Conservation (phyloP, 1,140 invertebrate species). For the Solenopsis fugax region DNA sequence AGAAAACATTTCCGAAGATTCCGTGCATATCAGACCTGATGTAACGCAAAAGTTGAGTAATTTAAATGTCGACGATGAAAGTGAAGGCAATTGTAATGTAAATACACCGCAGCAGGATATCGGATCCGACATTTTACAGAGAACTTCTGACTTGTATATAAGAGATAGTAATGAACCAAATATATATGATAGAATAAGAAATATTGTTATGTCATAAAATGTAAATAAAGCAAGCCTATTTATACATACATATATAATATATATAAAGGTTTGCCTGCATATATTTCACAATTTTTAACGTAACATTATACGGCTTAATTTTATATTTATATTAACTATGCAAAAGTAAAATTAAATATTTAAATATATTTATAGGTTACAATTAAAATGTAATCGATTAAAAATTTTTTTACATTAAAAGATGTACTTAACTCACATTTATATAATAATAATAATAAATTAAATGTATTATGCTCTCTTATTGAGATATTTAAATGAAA, state of each 20-base stretch:
- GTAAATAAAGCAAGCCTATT: conserved; percentile 47
- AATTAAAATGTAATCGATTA: not conserved
- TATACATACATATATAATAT: conserved; percentile 43
- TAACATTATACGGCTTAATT: not conserved
- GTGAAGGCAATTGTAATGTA: conserved; percentile 8
- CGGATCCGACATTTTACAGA: not conserved
- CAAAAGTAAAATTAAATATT: not conserved
- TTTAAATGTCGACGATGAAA: conserved; percentile 50
- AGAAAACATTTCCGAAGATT: conserved; percentile 58
- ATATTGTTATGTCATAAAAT: conserved; percentile 29
- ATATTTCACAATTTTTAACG: not conserved
- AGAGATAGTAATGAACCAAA: not conserved
- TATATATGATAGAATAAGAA: conserved; percentile 39
- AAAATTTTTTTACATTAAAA: not conserved
- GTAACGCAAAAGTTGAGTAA: conserved; percentile 67
- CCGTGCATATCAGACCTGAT: conserved; percentile 62
- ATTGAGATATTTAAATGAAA: not conserved
- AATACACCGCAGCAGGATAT: not conserved
- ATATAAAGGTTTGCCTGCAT: not conserved
- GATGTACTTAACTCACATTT: not conserved
- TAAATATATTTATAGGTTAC: not conserved
- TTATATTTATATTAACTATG: not conserved
- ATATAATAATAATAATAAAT: not conserved
- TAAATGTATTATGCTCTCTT: not conserved
- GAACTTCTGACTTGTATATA: conserved; percentile 24